These are phyloP conservation scores for Drosophila sordidula DNA, from an alignment of 2,888 invertebrate genomes.

Conservation along the genomic window DNA sequence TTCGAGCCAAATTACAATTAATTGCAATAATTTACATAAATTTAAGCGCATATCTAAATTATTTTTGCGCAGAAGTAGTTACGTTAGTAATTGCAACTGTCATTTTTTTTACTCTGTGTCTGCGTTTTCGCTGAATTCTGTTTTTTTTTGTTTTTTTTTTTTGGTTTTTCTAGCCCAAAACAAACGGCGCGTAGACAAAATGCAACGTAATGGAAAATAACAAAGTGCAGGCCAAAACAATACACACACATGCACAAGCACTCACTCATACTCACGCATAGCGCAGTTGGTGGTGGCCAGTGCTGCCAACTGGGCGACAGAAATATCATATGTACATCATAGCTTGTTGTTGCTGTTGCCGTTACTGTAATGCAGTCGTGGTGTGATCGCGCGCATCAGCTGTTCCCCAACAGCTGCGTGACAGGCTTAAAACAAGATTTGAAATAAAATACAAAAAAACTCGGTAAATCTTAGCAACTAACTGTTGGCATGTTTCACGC, in stretches of 20 bases:
- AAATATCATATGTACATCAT: slow-evolving; percentile 42
- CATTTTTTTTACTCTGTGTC: slow-evolving; percentile 17
- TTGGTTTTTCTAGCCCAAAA: slow-evolving; percentile 36
- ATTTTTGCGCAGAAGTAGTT: slow-evolving; percentile 44
- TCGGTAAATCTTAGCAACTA: slow-evolving; percentile 21
- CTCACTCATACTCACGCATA: slow-evolving; percentile 1
- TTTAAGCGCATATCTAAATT: slow-evolving; percentile 37
- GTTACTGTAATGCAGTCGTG: slow-evolving; percentile 24
- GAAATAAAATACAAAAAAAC: neutral
- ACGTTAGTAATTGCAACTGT: slow-evolving; percentile 26
- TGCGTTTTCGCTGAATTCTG: slow-evolving; percentile 16
- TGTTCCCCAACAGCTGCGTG: slow-evolving; percentile 40
- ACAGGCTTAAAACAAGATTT: slow-evolving; percentile 23
- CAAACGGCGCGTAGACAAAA: slow-evolving; percentile 41
- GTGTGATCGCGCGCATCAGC: slow-evolving; percentile 58
- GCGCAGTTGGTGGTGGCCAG: slow-evolving; percentile 30
- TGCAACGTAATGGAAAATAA: slow-evolving; percentile 64
- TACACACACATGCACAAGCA: slow-evolving; percentile 28
- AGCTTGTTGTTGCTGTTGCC: slow-evolving; percentile 24
- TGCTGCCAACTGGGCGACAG: slow-evolving; percentile 48
- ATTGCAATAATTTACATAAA: slow-evolving; percentile 72
- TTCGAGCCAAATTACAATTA: slow-evolving; percentile 66
- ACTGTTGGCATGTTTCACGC: slow-evolving; percentile 9
- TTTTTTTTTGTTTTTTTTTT: too few species aligned
- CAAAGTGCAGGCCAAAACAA: slow-evolving; percentile 63